Base-by-base conservation (phyloP, 2,888 invertebrate species). In the Galeruca laticollis region DNA sequence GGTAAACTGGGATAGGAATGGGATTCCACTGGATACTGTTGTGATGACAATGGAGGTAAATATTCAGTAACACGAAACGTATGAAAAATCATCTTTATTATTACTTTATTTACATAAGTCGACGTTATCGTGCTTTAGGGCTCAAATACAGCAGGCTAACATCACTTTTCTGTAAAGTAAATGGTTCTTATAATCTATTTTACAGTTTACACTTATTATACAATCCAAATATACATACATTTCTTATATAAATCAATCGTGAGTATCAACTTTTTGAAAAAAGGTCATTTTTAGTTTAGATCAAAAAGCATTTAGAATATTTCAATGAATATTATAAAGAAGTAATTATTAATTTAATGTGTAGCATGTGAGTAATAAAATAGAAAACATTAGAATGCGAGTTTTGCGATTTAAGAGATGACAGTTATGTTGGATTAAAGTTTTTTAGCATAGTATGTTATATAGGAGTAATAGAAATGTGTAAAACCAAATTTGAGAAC, bases 61-160 rank as follows among this genome's bases (percentile, higher is more conserved):
- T 26, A 5, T 26, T 5, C 4, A 26, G 6, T 26, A 13, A 40
- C 2, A 49, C 9, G 26, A n/a, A 63, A 33, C 26, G 37, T 47
- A 9, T 64, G 15, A 56, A 69, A 69, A 69, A 64, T 69, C 64
- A 71, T 54, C 54, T 62, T 68, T 68, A 67, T 68, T 68, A 63
- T 68, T 64, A 26, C 35, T 57, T 61, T 60, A 33, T 26, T 59
- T 49, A 40, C 13, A 26, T 61, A 71, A 74, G 72, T 71, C 35
- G 49, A 73, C 51, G 64, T 70, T 71, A 68, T 67, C 47, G 40
- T 71, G 74, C 76, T 77, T 75, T 71, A 71, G 74, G 78, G 78
- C 75, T 76, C 76, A 76, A 69, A 20, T 60, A 70, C 75, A 77
- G 78, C 75, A 72, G 60, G 68, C 76, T 74, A 62, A 71, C 64